Base-by-base conservation (phyloP, 1,140 invertebrate species). In the Penaeus indicus region DNA sequence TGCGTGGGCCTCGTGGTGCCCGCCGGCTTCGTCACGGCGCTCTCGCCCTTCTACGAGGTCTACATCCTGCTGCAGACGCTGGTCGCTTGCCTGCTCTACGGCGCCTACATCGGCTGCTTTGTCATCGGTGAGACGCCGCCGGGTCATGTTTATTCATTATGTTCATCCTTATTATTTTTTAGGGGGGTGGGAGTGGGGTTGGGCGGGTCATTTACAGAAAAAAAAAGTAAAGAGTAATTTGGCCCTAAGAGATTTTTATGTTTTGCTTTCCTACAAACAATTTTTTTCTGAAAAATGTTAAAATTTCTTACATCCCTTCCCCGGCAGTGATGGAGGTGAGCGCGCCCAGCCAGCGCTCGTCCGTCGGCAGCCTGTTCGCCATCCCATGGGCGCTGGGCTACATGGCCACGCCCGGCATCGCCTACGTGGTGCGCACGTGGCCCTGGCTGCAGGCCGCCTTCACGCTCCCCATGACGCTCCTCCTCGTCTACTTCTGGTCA, bases 361-460 rank as follows among this genome's bases (percentile, higher is more conserved):
- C 54, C 27, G 62, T 32, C 11, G 25, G 22, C 69, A 21, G 54
- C 54, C 54, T 87, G 18, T 63, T 80, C 63, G 16, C 61, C 47
- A 4, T 81, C 10, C 86, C 86, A 0, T 87, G 86, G 86, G 47
- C 86, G 7, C n/a, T 42, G 18, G 77, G 86, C 54, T 72, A 69
- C 86, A 82, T 63, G 54, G 10, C 38, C 8, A 19, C 63, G 61
- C 62, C 86, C 8, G 61, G 61, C 16, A 72, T 83, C 18, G 86
- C 69, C 54, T 87, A 83, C 42, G 60, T 87, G 77, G 63, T 87
- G 22, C 86, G 86, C n/a, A 7, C 25, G 62, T 87, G 86, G 86
- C n/a, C 54, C 25, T 78, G 67, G 47, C n/a, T 87, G 10, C 86
- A 63, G 27, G 27, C 42, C 38, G n/a, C 82, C 47, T 21, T 79